phyloP scores from a whole-genome alignment of 2,113 vertebrate species.

The Mugil cephalus region DNA sequence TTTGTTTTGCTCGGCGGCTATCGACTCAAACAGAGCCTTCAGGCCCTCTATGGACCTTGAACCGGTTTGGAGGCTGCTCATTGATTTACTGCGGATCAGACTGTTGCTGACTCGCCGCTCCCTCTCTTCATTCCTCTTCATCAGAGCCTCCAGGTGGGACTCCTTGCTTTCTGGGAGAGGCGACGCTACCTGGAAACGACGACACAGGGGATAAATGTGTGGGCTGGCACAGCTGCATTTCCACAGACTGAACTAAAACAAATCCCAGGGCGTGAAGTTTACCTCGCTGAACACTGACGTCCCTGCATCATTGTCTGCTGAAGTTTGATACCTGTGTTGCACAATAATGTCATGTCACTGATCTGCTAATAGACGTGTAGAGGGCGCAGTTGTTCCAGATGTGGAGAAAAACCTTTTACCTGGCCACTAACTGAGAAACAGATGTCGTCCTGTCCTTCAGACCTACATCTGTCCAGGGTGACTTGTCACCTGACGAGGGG shows the following conservation, averaged over 20 bases:
- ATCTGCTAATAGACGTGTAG: background rate
- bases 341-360: background rate
- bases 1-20: slow-evolving; percentile 12
- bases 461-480: slow-evolving; percentile 56
- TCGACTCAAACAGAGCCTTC: slow-evolving; percentile 77
- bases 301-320: slow-evolving; percentile 20
- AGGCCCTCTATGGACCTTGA: slow-evolving; percentile 56
- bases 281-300: slow-evolving; percentile 72
- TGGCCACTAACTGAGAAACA: slow-evolving; percentile 86
- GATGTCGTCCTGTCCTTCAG: slow-evolving; percentile 72
- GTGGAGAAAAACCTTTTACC: slow-evolving; percentile 70
- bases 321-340: slow-evolving; percentile 84
- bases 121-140: slow-evolving; percentile 35
- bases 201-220: background rate
- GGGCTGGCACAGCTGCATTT: background rate
- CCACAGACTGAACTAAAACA: too few relatives aligned
- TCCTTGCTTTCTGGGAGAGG: slow-evolving; percentile 13
- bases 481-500: slow-evolving; percentile 36
- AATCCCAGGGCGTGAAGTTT: background rate
- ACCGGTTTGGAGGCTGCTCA: slow-evolving; percentile 58
- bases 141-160: slow-evolving; percentile 26
- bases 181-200: slow-evolving; percentile 33
- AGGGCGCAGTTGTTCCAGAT: background rate
- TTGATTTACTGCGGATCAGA: slow-evolving; percentile 70
- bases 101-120: slow-evolving; percentile 22